Percentiles rank a stretch among this genome's conserved stretches.
phyloP scores from a whole-genome alignment of 92 coral and sea anemone genomes.

The Anthopleura xanthogrammica region DNA sequence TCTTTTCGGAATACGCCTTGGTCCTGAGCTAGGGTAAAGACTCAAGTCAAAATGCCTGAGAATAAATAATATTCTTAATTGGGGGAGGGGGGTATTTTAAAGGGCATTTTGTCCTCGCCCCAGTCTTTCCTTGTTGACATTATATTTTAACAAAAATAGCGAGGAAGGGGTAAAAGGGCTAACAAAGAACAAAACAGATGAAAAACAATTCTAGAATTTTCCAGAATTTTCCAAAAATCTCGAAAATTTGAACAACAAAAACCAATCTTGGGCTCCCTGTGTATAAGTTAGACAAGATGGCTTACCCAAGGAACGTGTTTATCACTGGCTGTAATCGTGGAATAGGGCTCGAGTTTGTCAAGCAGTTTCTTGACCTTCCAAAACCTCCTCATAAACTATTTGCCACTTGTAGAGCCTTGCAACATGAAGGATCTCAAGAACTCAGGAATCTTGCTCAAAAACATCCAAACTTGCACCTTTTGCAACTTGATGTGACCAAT shows the following conservation, averaged over 20 bases:
- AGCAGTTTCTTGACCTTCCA: slow-evolving; percentile 53
- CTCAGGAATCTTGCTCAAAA: slow-evolving; percentile 44
- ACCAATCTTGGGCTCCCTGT: not conserved
- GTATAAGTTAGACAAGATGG: slow-evolving; percentile 13
- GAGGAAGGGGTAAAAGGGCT: no score
- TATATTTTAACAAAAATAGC: no score
- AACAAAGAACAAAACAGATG: no score
- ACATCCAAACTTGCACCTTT: slow-evolving; percentile 52
- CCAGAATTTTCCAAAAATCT: not conserved
- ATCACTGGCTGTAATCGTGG: slow-evolving; percentile 88
- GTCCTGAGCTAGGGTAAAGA: no score
- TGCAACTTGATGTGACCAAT: slow-evolving; percentile 66
- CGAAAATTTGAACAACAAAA: not conserved
- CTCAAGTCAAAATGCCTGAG: no score
- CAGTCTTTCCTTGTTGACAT: no score
- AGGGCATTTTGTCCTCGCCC: no score
- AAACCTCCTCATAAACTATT: slow-evolving; percentile 67
- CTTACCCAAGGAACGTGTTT: slow-evolving; percentile 32
- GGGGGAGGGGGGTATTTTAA: no score
- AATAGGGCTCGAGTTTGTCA: slow-evolving; percentile 78
- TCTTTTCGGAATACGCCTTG: no score
- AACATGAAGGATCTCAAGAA: slow-evolving; percentile 54
- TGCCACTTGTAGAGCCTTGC: slow-evolving; percentile 70
- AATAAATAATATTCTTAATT: no score
- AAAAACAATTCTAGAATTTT: no score